phyloP scores from a whole-genome alignment of 2,888 invertebrate species.

The Drosophila longiperda region DNA sequence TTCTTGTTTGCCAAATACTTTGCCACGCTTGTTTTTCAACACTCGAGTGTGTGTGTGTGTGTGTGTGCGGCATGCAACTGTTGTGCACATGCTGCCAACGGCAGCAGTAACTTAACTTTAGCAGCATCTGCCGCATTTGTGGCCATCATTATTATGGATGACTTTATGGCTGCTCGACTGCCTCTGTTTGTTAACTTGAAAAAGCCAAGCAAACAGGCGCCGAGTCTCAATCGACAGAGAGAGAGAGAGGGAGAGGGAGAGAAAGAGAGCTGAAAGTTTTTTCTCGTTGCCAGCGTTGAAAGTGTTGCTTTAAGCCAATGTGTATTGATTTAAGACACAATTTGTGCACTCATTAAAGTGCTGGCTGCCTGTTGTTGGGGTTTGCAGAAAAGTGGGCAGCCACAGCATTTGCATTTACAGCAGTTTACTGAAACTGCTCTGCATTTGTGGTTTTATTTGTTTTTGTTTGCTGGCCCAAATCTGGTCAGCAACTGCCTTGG shows the following conservation, averaged over 20 bases:
- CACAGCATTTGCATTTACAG: constrained; percentile 62
- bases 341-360: constrained; percentile 41
- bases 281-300: constrained; percentile 7
- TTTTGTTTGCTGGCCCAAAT: constrained; percentile 45
- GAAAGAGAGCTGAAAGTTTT: constrained; percentile 6
- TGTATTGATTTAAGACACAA: constrained; percentile 36
- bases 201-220: constrained; percentile 53
- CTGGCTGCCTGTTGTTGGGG: constrained; percentile 31
- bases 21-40: constrained; percentile 69
- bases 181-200: constrained; percentile 55
- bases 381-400: constrained; percentile 64
- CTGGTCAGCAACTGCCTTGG: constrained; percentile 33
- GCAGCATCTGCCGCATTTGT: constrained; percentile 39
- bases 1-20: constrained; percentile 76
- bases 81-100: constrained; percentile 49
- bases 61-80: constrained; percentile 41
- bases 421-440: constrained; percentile 20
- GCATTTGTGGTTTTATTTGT: constrained; percentile 59
- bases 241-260: not conserved
- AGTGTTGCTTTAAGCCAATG: constrained; percentile 13
- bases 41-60: constrained; percentile 22
- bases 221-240: constrained; percentile 3
- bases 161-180: constrained; percentile 34
- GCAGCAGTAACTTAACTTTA: constrained; percentile 23
- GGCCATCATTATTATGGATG: constrained; percentile 61